Base-by-base conservation (phyloP, 2,888 invertebrate species). In the Drosophila mimica region DNA sequence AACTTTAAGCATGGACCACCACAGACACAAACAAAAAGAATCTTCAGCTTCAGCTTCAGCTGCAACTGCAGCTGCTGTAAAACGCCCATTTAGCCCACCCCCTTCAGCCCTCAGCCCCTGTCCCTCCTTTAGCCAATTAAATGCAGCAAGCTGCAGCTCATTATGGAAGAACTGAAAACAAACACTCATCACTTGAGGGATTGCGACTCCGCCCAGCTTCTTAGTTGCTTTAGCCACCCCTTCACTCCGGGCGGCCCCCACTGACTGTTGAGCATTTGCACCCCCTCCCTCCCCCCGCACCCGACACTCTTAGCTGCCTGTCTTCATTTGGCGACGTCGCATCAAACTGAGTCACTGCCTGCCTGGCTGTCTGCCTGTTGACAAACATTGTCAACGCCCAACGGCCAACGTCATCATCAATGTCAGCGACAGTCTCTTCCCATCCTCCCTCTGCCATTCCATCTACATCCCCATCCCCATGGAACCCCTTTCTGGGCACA, bases 371-470 rank as follows among this genome's bases (percentile, higher is more conserved):
- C 43, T 53, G 67, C 51, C 51, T 74, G 79, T 75, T 87, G 89
- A 85, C 81, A 88, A 88, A 86, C 89, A 79, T 82, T 89, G 85
- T 86, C 89, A 84, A 70, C 87, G 75, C 87, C 81, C 76, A 68
- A 46, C 76, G 79, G 85, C 73, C 79, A 74, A 87, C 82, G 89
- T 84, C 87, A 76, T 78, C 89, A 89, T 88, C 84, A 87, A 85
- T 85, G 85, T 85, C 89, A 87, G 53, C 57, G 73, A 61, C 76
- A 81, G 66, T 17, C 13, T 25, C 28, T 46, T 25, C 46, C 57
- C 9, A 25, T 51, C 53, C 43, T 20, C 11, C 0, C 8, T 11
- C 20, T 9, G 11, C 15, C 36, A 15, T 6, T 3, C 30, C 31
- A 53, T 20, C 8, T n/a, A 4, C 15, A 25, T 25, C 8, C 17